Evolutionary conservation across 1,140 invertebrate genomes (phyloP).

Genomic region (Plectrocnemia conspersa): DNA sequence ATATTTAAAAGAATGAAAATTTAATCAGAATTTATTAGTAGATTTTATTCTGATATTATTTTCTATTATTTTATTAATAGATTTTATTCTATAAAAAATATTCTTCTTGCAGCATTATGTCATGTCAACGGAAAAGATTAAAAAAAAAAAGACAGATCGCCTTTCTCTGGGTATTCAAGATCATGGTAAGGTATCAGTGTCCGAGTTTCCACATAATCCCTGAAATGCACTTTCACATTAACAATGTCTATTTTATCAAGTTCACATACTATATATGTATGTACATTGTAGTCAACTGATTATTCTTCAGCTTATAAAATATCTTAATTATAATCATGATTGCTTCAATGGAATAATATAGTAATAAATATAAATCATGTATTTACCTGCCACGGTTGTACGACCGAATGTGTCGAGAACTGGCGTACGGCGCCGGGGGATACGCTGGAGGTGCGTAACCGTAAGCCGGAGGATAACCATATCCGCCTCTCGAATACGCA

Average conservation of each 20-base stretch:
- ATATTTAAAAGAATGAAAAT: background rate
- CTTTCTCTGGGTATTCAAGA: constrained; percentile 72
- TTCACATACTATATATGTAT: no score
- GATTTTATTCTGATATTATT: no score
- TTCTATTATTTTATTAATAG: no score
- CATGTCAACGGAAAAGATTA: no score
- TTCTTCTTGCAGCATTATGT: no score
- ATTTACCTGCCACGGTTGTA: constrained; percentile 36
- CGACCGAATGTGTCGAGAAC: constrained; percentile 23
- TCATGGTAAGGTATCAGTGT: constrained; percentile 76
- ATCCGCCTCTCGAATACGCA: constrained; percentile 47
- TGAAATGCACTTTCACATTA: constrained; percentile 49
- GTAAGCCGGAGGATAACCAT: constrained; percentile 36
- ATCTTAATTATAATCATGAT: no score
- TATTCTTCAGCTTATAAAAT: no score
- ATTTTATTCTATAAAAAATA: no score
- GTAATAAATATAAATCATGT: no score
- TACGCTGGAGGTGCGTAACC: constrained; percentile 31
- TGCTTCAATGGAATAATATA: no score
- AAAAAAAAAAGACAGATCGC: constrained; percentile 60
- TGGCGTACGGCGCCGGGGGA: constrained; percentile 17
- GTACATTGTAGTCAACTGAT: no score
- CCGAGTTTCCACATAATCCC: constrained; percentile 58
- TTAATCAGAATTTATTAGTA: constrained; percentile 6
- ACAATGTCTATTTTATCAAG: no score